Conservation (phyloP, 1,140 invertebrate genomes). For the Caenorhabditis tropicalis region DNA sequence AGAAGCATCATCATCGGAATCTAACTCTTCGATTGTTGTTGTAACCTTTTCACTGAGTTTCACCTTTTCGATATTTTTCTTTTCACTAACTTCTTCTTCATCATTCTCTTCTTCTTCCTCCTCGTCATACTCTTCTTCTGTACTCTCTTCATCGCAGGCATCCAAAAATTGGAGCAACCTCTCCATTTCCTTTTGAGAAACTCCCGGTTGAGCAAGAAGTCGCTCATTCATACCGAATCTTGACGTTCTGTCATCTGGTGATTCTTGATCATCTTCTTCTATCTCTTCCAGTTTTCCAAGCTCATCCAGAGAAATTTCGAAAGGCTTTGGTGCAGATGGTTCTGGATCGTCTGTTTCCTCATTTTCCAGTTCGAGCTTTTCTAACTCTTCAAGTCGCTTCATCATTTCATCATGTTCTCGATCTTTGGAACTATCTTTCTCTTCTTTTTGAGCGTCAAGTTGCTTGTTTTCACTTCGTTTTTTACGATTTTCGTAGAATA, state of each 20-base stretch:
- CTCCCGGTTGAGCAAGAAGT: not conserved
- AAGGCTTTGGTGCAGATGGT: not conserved
- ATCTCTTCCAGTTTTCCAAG: not conserved
- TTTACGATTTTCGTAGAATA: constrained; percentile 2
- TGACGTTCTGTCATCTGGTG: not conserved
- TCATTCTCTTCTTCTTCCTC: not conserved
- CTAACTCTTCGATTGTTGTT: no score
- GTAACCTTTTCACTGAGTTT: no score
- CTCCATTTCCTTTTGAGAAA: constrained; percentile 22
- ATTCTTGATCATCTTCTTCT: constrained; percentile 19
- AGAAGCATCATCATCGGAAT: constrained; percentile 8
- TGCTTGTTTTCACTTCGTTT: not conserved
- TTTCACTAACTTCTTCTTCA: not conserved
- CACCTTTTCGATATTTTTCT: not conserved
- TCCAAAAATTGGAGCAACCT: not conserved
- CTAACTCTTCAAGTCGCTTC: not conserved
- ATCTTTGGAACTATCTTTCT: not conserved
- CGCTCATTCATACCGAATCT: constrained; percentile 1
- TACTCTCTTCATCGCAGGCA: not conserved
- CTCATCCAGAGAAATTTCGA: not conserved
- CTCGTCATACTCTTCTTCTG: not conserved
- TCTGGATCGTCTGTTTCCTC: not conserved
- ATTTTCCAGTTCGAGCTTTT: not conserved
- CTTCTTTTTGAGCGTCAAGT: not conserved
- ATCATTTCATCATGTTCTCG: not conserved